These are phyloP conservation scores for Platyscapa corneri DNA, from an alignment of 1,140 invertebrate species.

Conservation along the genomic window DNA sequence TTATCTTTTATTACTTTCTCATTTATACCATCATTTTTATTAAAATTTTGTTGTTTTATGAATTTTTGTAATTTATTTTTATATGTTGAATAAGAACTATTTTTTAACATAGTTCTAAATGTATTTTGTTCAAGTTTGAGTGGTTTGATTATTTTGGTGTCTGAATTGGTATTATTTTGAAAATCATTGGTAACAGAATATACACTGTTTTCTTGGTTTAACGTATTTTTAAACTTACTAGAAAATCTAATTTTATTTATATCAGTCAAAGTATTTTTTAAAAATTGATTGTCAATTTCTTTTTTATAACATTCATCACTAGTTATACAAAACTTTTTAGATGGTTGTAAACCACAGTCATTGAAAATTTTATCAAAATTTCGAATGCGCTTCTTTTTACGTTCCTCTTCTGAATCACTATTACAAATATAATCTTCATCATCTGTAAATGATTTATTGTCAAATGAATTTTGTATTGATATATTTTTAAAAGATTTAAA, in stretches of 20 bases:
- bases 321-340: neutral
- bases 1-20: neutral
- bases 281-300: neutral
- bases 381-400: conserved; percentile 65
- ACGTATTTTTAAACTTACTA: neutral
- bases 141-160: conserved; percentile 40
- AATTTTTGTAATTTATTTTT: neutral
- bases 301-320: neutral
- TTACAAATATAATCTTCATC: conserved; percentile 79
- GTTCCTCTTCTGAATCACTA: conserved; percentile 79
- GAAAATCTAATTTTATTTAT: neutral
- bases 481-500: conserved; percentile 59
- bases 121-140: neutral
- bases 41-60: neutral
- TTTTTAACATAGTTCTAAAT: neutral
- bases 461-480: neutral
- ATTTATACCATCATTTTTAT: neutral
- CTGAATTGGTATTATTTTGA: conserved; percentile 22
- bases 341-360: neutral
- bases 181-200: conserved; percentile 15
- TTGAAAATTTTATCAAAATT: conserved; percentile 56
- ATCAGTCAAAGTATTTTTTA: neutral
- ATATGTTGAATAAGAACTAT: neutral
- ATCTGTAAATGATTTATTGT: conserved; percentile 55
- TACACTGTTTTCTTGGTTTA: neutral